A percentile compares a stretch with the other conserved stretches of the same genome.
Evolutionary conservation across 2,888 invertebrate genomes (phyloP).

Genomic region (Gymnoscelis rufifasciata): DNA sequence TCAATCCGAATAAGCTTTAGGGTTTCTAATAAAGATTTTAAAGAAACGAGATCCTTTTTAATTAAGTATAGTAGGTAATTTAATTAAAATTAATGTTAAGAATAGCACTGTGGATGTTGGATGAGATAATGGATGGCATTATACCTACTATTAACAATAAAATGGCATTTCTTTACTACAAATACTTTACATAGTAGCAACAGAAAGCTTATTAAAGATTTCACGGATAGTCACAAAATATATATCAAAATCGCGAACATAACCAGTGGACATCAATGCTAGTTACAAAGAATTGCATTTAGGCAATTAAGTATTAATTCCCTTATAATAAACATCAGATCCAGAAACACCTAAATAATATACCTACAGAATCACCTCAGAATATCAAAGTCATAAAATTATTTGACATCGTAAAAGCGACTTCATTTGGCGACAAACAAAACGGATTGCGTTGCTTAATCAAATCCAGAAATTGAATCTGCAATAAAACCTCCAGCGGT

Average conservation of each 20-base stretch:
- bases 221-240: no score
- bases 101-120: background rate
- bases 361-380: background rate
- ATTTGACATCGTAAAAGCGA: constrained; percentile 39
- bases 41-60: constrained; percentile 8
- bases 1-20: constrained; percentile 32
- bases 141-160: no score
- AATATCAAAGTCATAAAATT: background rate
- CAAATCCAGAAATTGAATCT: constrained; percentile 69
- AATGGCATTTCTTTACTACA: no score
- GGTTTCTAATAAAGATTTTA: constrained; percentile 30
- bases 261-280: no score
- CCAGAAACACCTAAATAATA: no score
- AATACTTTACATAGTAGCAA: no score
- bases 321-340: no score
- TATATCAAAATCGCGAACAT: no score
- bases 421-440: constrained; percentile 51
- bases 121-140: no score
- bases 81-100: background rate
- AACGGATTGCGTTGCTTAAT: constrained; percentile 67
- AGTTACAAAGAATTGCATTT: no score
- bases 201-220: no score
- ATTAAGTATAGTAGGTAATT: constrained; percentile 1
- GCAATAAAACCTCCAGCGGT: constrained; percentile 68
- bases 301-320: no score